Conservation (phyloP, 2,113 vertebrate genomes). For the Corythaeola cristata region DNA sequence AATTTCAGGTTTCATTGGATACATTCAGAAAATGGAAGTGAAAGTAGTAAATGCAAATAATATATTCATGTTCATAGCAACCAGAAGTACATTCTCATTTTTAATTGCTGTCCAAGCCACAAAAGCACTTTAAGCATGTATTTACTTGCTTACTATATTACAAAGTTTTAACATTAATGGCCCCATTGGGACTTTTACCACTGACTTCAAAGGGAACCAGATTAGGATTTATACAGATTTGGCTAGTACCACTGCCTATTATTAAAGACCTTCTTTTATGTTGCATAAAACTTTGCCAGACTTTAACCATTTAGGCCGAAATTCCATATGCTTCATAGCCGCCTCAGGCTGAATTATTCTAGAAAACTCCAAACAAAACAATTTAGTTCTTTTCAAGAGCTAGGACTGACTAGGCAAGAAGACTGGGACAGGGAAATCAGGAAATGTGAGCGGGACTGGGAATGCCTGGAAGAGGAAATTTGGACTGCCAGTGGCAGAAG, state of each 20-base stretch:
- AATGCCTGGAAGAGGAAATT: not conserved
- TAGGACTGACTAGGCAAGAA: not conserved
- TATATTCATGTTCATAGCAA: not conserved
- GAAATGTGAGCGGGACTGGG: not conserved
- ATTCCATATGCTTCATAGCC: not conserved
- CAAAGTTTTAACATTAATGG: constrained; percentile 30
- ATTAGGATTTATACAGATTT: constrained; percentile 36
- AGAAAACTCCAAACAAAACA: constrained; percentile 29
- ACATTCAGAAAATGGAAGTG: not conserved
- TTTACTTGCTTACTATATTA: constrained; percentile 29
- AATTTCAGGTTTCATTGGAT: not conserved
- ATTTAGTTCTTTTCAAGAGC: not conserved
- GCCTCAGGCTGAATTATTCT: constrained; percentile 26
- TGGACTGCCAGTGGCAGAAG: not conserved
- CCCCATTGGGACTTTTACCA: constrained; percentile 1
- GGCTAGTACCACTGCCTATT: not conserved
- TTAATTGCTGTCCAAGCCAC: constrained; percentile 23
- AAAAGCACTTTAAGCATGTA: constrained; percentile 21
- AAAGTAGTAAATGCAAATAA: constrained; percentile 1
- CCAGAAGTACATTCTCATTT: not conserved
- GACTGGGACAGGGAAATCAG: not conserved
- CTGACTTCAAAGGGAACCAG: constrained; percentile 48
- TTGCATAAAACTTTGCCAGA: constrained; percentile 15
- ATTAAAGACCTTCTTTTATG: constrained; percentile 41
- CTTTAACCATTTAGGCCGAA: constrained; percentile 13